Evolutionary conservation across 2,113 vertebrate genomes (phyloP), one percentile per base, ranked within the genome.

Genomic region (Phyllostomus discolor): DNA sequence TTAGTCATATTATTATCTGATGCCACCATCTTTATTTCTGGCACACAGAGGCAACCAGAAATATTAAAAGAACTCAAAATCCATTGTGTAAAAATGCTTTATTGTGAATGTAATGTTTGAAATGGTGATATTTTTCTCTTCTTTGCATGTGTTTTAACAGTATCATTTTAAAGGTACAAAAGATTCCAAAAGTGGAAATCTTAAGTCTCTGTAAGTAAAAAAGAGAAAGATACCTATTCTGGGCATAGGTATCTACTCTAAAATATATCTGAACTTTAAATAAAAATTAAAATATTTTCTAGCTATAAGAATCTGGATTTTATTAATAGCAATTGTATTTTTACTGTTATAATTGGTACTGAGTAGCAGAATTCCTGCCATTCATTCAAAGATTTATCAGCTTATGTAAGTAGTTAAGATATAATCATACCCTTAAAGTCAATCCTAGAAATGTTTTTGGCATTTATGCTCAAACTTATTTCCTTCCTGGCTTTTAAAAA

Each of bases 401-500:
- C 43, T 96, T 81, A 87, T 90, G 48, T 87, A 87, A 94, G 48
- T n/a, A 78, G 46, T 78, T 90, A 96, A 64, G 76, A 92, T 43
- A 80, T 64, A 95, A 91, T 73, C 81, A 90, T 1, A 95, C 46
- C 12, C 67, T 88, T 81, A 76, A 76, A 20, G 28, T 90, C 41
- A 84, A 95, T 62, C 31, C 89, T 50, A 93, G 48, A 88, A 95
- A 66, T 66, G 83, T 48, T 81, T 95, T 31, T 88, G 85, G 92
- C 64, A 90, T 81, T 84, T 91, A 84, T 81, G 67, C 17, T 75
- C 54, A 93, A 93, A 52, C 92, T 78, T 81, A 64, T 59, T 93
- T 91, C 87, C 87, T 97, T 95, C 84, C 67, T 78, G 87, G 38
- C 78, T 70, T 96, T 95, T 91, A 52, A 81, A 95, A 91, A 88